Conservation (phyloP, 2,113 vertebrate species). For the Pimephales promelas region DNA sequence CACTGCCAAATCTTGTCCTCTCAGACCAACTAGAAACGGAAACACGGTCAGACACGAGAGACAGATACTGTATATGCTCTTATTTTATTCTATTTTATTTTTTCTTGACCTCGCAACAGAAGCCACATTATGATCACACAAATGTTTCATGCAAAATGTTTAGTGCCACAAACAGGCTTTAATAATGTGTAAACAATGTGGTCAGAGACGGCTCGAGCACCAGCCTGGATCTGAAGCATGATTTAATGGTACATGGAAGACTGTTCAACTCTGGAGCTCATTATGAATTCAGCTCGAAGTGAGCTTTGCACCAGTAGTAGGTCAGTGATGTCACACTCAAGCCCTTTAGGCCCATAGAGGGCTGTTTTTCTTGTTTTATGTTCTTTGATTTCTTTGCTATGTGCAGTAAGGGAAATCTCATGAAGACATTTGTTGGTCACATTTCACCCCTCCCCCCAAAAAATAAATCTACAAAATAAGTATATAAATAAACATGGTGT, state of each 20-base stretch:
- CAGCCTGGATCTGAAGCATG: slow-evolving; percentile 17
- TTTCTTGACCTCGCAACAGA: background rate
- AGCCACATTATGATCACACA: slow-evolving; percentile 6
- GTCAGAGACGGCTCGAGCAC: background rate
- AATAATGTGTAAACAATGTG: background rate
- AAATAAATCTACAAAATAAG: no score
- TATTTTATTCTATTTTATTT: no score
- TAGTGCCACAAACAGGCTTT: slow-evolving; percentile 26
- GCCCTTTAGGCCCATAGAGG: slow-evolving; percentile 25
- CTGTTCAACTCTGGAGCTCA: slow-evolving; percentile 33
- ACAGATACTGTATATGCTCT: background rate
- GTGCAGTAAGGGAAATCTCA: background rate
- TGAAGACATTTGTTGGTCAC: background rate
- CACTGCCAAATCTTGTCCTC: slow-evolving; percentile 26
- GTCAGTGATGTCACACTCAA: slow-evolving; percentile 28
- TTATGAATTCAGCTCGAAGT: slow-evolving; percentile 18
- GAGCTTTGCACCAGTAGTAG: slow-evolving; percentile 12
- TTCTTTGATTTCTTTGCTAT: background rate
- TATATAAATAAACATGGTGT: background rate
- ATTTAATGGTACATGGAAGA: background rate
- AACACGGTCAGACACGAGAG: slow-evolving; percentile 25
- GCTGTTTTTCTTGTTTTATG: slow-evolving; percentile 16
- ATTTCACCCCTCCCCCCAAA: background rate
- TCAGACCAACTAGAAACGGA: background rate
- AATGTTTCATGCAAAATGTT: background rate